Evolutionary conservation across 2,888 invertebrate genomes (phyloP).

Genomic region (Chymomyza fuscimana): DNA sequence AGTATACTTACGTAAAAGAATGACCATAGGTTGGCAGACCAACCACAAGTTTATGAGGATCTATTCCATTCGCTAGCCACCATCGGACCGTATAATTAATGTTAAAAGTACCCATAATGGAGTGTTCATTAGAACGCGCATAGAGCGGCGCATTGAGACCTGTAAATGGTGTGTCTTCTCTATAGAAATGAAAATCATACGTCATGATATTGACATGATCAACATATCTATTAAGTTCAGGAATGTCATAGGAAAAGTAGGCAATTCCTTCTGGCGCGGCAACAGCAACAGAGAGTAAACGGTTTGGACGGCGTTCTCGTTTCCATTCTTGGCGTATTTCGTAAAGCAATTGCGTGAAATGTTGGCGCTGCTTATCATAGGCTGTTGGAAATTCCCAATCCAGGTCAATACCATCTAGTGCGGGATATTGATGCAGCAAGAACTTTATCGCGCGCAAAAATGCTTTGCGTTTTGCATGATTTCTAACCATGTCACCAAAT

Average conservation of each 20-base stretch:
- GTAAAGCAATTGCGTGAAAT: slow-evolving; percentile 87
- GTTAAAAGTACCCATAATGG: slow-evolving; percentile 86
- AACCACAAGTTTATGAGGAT: slow-evolving; percentile 87
- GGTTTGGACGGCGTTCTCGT: slow-evolving; percentile 81
- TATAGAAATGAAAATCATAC: slow-evolving; percentile 93
- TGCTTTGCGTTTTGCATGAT: slow-evolving; percentile 85
- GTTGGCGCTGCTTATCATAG: slow-evolving; percentile 83
- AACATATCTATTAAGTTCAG: slow-evolving; percentile 88
- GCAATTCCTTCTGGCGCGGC: slow-evolving; percentile 89
- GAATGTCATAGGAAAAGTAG: slow-evolving; percentile 88
- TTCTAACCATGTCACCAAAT: slow-evolving; percentile 86
- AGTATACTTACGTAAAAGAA: slow-evolving; percentile 83
- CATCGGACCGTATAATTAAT: slow-evolving; percentile 90
- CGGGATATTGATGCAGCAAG: slow-evolving; percentile 71
- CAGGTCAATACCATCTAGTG: slow-evolving; percentile 81
- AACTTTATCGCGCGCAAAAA: slow-evolving; percentile 82
- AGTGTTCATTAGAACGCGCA: slow-evolving; percentile 82
- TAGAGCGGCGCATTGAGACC: slow-evolving; percentile 92
- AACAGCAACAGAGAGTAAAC: slow-evolving; percentile 87
- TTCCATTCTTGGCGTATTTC: slow-evolving; percentile 86
- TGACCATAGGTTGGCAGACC: slow-evolving; percentile 95
- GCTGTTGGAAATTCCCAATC: slow-evolving; percentile 94
- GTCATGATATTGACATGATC: slow-evolving; percentile 95
- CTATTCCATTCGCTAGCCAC: slow-evolving; percentile 88
- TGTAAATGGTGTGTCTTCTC: slow-evolving; percentile 88